Evolutionary conservation across 2,797 vertebrate species (phyloP).

Genomic region (Enteromius treurensis): DNA sequence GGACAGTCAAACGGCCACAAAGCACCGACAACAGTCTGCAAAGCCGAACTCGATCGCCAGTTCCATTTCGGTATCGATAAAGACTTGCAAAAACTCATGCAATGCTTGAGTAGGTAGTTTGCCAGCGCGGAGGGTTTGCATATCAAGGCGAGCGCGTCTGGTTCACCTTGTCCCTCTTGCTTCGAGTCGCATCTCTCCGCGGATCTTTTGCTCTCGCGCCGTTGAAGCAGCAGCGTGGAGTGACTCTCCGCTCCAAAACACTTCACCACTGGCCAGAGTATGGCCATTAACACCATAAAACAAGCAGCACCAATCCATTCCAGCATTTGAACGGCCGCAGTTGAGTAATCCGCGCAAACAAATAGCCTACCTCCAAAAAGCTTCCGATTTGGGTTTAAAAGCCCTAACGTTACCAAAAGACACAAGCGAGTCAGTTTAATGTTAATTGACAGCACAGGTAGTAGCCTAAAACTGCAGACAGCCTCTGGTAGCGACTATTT

Average conservation of each 20-base stretch:
- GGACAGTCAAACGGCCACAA: slow-evolving; percentile 75
- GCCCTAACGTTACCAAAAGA: background rate
- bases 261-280: slow-evolving; percentile 72
- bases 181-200: slow-evolving; percentile 52
- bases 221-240: slow-evolving; percentile 56
- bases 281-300: slow-evolving; percentile 72
- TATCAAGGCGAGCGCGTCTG: slow-evolving; percentile 69
- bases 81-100: slow-evolving; percentile 73
- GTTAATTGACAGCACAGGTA: background rate
- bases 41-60: slow-evolving; percentile 75
- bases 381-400: background rate
- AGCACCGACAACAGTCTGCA: slow-evolving; percentile 76
- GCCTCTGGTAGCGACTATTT: background rate
- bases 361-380: slow-evolving; percentile 17
- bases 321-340: slow-evolving; percentile 73
- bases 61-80: slow-evolving; percentile 71
- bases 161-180: slow-evolving; percentile 38
- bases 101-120: slow-evolving; percentile 81
- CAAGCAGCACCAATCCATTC: slow-evolving; percentile 72
- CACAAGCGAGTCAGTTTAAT: background rate
- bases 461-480: background rate
- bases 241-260: slow-evolving; percentile 64
- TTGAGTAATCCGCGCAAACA: background rate
- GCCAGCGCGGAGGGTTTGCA: slow-evolving; percentile 85
- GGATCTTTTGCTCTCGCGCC: slow-evolving; percentile 50